Percentiles rank a stretch among this genome's conserved stretches.
Evolutionary conservation across 2,888 invertebrate species (phyloP).

Genomic region (Himalopsyche tibetana): DNA sequence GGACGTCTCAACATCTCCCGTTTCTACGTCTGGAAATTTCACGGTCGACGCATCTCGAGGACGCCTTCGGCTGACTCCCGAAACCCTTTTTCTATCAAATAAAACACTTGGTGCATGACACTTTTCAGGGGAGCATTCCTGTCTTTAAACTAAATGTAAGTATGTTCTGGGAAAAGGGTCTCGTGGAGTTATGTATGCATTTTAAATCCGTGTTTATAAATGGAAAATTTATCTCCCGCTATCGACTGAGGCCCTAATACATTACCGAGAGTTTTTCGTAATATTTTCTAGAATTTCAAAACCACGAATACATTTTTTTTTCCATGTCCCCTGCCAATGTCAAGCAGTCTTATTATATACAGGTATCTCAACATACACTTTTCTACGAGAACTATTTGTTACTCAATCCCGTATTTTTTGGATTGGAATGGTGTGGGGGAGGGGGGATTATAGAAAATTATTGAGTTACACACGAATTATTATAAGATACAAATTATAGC

Average conservation of each 20-base stretch:
- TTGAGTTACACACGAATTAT: too few species aligned
- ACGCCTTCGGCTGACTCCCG: neutral
- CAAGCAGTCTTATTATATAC: too few species aligned
- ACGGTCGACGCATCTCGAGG: neutral
- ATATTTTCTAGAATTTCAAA: too few species aligned
- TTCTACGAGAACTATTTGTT: too few species aligned
- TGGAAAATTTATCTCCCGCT: neutral
- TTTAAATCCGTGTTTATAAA: conserved; percentile 2
- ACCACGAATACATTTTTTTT: too few species aligned
- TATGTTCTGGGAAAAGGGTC: neutral
- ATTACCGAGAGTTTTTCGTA: neutral
- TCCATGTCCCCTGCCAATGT: too few species aligned
- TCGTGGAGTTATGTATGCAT: neutral
- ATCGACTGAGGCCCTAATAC: neutral
- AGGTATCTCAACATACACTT: too few species aligned
- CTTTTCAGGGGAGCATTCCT: neutral
- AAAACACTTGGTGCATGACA: conserved; percentile 6
- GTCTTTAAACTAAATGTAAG: neutral
- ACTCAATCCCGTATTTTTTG: too few species aligned
- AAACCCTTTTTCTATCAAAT: conserved; percentile 30
- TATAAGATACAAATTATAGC: too few species aligned
- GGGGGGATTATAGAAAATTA: too few species aligned
- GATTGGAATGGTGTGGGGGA: too few species aligned
- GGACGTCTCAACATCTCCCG: neutral
- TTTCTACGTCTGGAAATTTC: neutral